Conservation (phyloP, 1,140 invertebrate genomes). For the Plodia interpunctella region DNA sequence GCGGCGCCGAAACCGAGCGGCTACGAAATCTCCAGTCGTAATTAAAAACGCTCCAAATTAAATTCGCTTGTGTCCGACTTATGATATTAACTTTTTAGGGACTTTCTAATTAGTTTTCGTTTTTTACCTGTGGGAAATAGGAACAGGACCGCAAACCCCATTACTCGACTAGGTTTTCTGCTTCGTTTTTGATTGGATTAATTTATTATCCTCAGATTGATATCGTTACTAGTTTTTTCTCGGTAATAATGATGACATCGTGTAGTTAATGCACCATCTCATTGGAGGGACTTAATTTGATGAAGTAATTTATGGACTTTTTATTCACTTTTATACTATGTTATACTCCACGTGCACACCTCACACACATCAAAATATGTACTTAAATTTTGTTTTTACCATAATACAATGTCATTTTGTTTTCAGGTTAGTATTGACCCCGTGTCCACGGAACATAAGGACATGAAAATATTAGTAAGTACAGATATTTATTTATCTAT, state of each 20-base stretch:
- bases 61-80: conserved; percentile 72
- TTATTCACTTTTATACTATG: conserved; percentile 1
- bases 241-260: not conserved
- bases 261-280: not conserved
- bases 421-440: conserved; percentile 74
- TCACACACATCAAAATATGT: not conserved
- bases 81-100: conserved; percentile 72
- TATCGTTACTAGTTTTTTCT: not conserved
- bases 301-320: conserved; percentile 12
- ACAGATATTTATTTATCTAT: conserved; percentile 34
- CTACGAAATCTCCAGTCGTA: conserved; percentile 59
- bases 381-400: not conserved
- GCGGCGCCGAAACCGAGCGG: conserved; percentile 66
- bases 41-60: conserved; percentile 76
- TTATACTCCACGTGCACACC: not conserved
- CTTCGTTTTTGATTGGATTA: not conserved
- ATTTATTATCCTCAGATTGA: not conserved
- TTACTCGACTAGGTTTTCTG: not conserved
- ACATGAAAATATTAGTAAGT: conserved; percentile 77
- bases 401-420: conserved; percentile 20
- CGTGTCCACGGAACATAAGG: conserved; percentile 70
- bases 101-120: conserved; percentile 74
- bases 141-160: conserved; percentile 11
- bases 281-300: not conserved
- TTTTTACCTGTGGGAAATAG: conserved; percentile 48